Conservation (phyloP, 2,888 invertebrate species). For the Didymodactylos carnosus region DNA sequence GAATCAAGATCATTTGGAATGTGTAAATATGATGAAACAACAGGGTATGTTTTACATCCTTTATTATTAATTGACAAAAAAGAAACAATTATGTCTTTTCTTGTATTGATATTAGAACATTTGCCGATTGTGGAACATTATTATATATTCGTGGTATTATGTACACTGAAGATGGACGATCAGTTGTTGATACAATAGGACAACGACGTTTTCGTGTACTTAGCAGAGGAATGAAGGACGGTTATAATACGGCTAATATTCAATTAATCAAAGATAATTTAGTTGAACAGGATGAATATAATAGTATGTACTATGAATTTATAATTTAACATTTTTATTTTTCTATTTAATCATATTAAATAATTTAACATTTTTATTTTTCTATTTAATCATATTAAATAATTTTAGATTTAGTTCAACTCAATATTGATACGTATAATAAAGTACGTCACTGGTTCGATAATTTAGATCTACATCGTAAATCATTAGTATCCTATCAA, state of each 20-base stretch:
- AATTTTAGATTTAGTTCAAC: not conserved
- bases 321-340: not conserved
- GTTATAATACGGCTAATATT: constrained; percentile 64
- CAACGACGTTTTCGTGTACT: constrained; percentile 57
- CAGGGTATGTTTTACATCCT: too few species aligned
- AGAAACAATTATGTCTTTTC: not conserved
- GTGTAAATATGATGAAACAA: constrained; percentile 38
- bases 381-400: not conserved
- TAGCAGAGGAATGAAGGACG: constrained; percentile 52
- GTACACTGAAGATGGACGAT: constrained; percentile 59
- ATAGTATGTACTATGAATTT: not conserved
- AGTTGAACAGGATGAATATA: constrained; percentile 39
- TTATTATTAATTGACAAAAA: constrained; percentile 25
- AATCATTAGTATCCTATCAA: not conserved
- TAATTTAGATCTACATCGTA: not conserved
- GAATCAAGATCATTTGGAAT: constrained; percentile 62
- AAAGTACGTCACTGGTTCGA: not conserved
- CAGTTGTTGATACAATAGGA: constrained; percentile 66
- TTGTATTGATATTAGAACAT: not conserved
- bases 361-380: not conserved
- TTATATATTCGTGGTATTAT: constrained; percentile 65
- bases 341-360: not conserved
- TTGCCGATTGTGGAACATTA: constrained; percentile 58
- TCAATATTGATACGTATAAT: not conserved
- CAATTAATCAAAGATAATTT: constrained; percentile 50